Evolutionary conservation across 2,113 vertebrate species (phyloP).

Genomic region (Xerus inauris): DNA sequence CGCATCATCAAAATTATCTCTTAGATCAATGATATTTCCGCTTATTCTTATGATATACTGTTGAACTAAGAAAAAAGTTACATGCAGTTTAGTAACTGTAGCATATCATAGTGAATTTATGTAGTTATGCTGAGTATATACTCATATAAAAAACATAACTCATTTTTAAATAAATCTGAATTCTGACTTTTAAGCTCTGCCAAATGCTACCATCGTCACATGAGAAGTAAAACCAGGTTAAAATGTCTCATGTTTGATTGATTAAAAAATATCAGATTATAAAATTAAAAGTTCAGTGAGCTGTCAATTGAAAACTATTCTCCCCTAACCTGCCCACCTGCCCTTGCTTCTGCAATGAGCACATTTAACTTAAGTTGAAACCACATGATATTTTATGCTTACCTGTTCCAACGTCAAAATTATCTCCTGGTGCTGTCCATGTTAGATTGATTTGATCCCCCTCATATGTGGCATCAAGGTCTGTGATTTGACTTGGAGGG

Average conservation of each 20-base stretch:
- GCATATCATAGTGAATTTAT: neutral
- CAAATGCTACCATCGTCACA: neutral
- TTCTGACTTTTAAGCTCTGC: slow-evolving; percentile 22
- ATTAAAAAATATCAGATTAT: neutral
- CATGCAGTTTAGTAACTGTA: neutral
- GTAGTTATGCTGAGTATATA: neutral
- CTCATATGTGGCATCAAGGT: slow-evolving; percentile 78
- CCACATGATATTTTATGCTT: neutral
- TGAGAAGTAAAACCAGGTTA: neutral
- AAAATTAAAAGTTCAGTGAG: neutral
- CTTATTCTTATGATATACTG: slow-evolving; percentile 86
- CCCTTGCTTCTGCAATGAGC: neutral
- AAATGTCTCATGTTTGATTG: slow-evolving; percentile 1
- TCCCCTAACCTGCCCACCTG: neutral
- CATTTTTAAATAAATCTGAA: neutral
- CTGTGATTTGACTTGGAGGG: slow-evolving; percentile 85
- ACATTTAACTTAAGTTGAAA: neutral
- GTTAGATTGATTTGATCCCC: slow-evolving; percentile 75
- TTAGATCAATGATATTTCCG: slow-evolving; percentile 75
- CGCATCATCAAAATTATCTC: slow-evolving; percentile 77
- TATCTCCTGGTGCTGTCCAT: slow-evolving; percentile 84
- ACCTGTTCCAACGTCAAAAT: slow-evolving; percentile 84
- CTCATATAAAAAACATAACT: neutral
- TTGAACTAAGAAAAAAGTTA: slow-evolving; percentile 76
- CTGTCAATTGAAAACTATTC: neutral